Conservation (phyloP, 2,888 invertebrate genomes). For the Merodon equestris region DNA sequence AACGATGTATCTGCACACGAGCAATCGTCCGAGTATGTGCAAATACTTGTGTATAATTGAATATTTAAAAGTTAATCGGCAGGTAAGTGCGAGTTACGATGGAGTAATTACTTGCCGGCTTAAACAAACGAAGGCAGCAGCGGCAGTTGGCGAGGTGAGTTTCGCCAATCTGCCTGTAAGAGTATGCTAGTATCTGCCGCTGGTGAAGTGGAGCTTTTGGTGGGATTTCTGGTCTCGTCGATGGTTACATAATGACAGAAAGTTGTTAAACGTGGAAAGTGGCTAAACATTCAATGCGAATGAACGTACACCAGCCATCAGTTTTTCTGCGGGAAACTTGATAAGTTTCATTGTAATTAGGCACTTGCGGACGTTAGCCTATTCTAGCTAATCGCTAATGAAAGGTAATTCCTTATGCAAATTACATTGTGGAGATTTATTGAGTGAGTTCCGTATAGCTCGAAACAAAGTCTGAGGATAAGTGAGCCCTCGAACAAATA, state of each 20-base stretch:
- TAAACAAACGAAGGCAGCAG: neutral
- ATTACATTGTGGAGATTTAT: too few species aligned
- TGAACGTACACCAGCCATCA: neutral
- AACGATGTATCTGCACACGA: conserved; percentile 1
- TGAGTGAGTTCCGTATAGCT: too few species aligned
- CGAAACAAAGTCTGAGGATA: too few species aligned
- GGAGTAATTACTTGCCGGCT: conserved; percentile 8
- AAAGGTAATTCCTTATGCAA: too few species aligned
- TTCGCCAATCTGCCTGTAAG: neutral
- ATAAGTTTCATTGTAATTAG: too few species aligned
- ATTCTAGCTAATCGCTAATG: too few species aligned
- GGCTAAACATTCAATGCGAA: neutral
- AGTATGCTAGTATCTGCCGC: neutral
- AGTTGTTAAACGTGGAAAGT: conserved; percentile 31
- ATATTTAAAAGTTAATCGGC: conserved; percentile 8
- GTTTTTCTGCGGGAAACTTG: too few species aligned
- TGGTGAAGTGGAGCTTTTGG: neutral
- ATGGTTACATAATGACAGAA: conserved; percentile 43
- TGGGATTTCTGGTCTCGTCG: conserved; percentile 16
- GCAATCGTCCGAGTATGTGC: neutral
- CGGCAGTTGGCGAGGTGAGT: neutral
- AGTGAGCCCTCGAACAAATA: too few species aligned
- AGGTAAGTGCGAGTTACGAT: conserved; percentile 5
- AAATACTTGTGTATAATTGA: neutral
- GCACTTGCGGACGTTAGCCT: too few species aligned